Base-by-base conservation (phyloP, 2,797 vertebrate species). In the Antennarius maculatus region DNA sequence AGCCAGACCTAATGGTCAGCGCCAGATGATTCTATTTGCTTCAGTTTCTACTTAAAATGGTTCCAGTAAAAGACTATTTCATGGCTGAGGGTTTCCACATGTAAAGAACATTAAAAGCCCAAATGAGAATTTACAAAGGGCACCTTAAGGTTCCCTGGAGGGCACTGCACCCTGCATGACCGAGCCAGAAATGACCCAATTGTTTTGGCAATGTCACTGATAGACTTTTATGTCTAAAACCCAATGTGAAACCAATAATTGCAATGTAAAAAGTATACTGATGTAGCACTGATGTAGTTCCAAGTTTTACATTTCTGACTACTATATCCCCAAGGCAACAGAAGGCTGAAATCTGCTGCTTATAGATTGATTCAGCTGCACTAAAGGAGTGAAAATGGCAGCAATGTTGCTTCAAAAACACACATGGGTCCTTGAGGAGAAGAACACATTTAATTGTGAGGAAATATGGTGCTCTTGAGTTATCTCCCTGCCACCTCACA, bases 401-500 rank as follows among this genome's bases (percentile, higher is more conserved):
- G 69, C 43, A 62, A 85, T 50, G 68, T 69, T 54, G 69, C 75
- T 60, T 76, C 68, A 80, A 82, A 69, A 61, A 60, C 58, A 68
- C 71, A 81, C 53, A 66, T 62, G 82, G 48, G 69, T 73, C 74
- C 77, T 80, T n/a, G 31, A 73, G 74, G 76, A 85, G 74, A 79
- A 61, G 71, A 66, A 73, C 63, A 83, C 55, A 86, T 81, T 86
- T 81, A 76, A 79, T 74, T 66, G 65, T 68, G 79, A 78, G 75
- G 76, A 86, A 77, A 84, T 87, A 71, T 62, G 77, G 67, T 6
- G 56, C 71, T 69, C 77, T 75, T 27, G 58, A 77, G 74, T 84
- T 86, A 82, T 87, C 88, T 86, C 69, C 71, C 50, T 61, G 71
- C 80, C 82, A 91, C 86, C 80, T 88, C 81, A 68, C 86, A 85